A percentile compares a stretch with the other conserved stretches of the same genome.
Evolutionary conservation across 2,797 vertebrate genomes (phyloP).

Genomic region (Orientallactaga sibirica): DNA sequence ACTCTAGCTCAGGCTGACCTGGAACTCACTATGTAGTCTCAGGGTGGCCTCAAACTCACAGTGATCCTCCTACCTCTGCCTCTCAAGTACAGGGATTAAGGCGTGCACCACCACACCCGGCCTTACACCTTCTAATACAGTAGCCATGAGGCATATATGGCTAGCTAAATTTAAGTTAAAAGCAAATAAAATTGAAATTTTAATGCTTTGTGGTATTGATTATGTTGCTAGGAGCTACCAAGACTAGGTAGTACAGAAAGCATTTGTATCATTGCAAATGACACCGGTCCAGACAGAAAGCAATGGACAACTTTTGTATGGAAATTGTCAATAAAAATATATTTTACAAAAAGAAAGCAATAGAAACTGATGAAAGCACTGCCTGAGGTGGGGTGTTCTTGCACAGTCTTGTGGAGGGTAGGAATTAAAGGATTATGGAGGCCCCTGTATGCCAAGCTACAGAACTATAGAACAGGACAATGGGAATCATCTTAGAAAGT

Average conservation of each 20-base stretch:
- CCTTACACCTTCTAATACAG: background rate
- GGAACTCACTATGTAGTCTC: too few species aligned
- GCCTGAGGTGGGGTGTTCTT: background rate
- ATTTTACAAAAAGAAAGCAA: too few species aligned
- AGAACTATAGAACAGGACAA: background rate
- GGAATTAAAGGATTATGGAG: background rate
- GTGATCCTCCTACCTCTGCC: too few species aligned
- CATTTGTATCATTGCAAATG: background rate
- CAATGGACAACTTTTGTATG: background rate
- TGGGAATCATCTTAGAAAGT: background rate
- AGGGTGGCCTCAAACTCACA: too few species aligned
- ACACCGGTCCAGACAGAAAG: background rate
- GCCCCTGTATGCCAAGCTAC: background rate
- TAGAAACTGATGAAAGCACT: too few species aligned
- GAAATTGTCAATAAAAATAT: too few species aligned
- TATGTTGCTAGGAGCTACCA: background rate
- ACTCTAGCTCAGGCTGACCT: too few species aligned
- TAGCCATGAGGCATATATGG: background rate
- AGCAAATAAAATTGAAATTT: slow-evolving; percentile 15
- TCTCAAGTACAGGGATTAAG: too few species aligned
- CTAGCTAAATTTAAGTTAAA: slow-evolving; percentile 19
- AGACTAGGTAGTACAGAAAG: background rate
- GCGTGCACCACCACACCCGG: too few species aligned
- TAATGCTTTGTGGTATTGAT: background rate
- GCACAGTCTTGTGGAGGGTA: background rate